A percentile compares a stretch with the other conserved stretches of the same genome.
These are phyloP conservation scores for Hedya salicella DNA, from an alignment of 2,888 invertebrate genomes.

Conservation along the genomic window DNA sequence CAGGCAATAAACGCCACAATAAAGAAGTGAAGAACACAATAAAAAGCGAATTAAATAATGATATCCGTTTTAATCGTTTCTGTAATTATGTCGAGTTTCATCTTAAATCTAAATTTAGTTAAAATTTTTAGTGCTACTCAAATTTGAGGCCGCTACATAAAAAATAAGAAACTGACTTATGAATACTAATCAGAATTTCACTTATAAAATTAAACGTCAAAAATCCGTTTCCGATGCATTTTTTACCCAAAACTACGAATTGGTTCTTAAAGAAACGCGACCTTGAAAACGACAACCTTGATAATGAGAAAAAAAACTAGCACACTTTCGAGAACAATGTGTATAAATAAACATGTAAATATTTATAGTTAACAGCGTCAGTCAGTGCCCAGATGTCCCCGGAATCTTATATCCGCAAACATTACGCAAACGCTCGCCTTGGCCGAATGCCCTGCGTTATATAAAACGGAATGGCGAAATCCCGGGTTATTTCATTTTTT, in stretches of 20 bases:
- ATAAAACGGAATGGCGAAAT: conserved; percentile 18
- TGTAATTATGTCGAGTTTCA: not conserved
- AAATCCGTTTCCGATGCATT: too few relatives aligned
- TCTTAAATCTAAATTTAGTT: not conserved
- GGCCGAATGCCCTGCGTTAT: conserved; percentile 36
- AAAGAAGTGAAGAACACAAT: not conserved
- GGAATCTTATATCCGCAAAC: conserved; percentile 19
- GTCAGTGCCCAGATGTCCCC: conserved; percentile 11
- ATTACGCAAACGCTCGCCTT: conserved; percentile 28
- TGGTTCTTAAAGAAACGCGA: not conserved
- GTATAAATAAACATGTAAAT: conserved; percentile 12
- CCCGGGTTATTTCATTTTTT: conserved; percentile 10
- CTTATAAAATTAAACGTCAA: too few relatives aligned
- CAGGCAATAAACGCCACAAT: not conserved
- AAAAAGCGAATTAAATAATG: not conserved
- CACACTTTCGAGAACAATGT: not conserved
- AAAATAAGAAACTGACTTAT: too few relatives aligned
- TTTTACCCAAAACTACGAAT: too few relatives aligned
- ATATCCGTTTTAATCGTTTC: not conserved
- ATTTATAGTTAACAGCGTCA: conserved; percentile 14
- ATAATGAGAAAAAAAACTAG: conserved; percentile 9
- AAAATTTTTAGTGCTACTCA: too few relatives aligned
- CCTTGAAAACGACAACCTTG: conserved; percentile 10
- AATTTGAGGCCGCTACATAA: too few relatives aligned
- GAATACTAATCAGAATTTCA: too few relatives aligned